Conservation (phyloP, 2,113 vertebrate species). For the Xenus cinereus region DNA sequence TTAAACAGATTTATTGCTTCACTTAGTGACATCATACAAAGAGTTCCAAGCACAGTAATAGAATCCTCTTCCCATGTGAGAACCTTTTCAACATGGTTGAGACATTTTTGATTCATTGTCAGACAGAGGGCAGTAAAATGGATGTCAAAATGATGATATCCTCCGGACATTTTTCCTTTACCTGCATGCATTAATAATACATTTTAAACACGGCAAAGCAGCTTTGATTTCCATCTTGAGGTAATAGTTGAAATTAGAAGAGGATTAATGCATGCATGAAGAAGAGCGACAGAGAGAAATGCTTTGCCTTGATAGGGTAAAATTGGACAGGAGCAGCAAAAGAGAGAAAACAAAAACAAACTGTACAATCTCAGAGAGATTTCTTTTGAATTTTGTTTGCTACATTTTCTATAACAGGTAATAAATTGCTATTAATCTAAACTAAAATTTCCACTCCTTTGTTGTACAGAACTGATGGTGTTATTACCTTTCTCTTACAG, state of each 20-base stretch:
- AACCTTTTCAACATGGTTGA: not conserved
- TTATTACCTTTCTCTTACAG: not conserved
- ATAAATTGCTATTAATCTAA: not conserved
- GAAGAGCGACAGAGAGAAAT: not conserved
- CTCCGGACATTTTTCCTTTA: not conserved
- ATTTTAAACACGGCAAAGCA: not conserved
- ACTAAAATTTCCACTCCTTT: not conserved
- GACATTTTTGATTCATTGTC: constrained; percentile 15
- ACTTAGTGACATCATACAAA: not conserved
- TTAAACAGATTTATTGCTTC: not conserved
- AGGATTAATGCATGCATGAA: not conserved
- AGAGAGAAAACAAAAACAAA: not conserved
- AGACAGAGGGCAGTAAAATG: constrained; percentile 27
- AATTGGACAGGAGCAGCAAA: not conserved
- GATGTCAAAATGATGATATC: constrained; percentile 7
- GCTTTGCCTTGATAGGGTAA: not conserved
- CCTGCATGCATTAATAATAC: constrained; percentile 17
- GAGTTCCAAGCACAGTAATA: not conserved
- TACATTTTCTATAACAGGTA: not conserved
- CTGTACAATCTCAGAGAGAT: not conserved
- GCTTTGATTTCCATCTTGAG: constrained; percentile 20
- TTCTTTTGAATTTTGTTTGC: not conserved
- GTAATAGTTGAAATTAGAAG: not conserved
- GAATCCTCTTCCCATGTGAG: not conserved
- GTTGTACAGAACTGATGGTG: not conserved